Evolutionary conservation across 2,888 invertebrate genomes (phyloP).

Genomic region (Epinotia bilunana): DNA sequence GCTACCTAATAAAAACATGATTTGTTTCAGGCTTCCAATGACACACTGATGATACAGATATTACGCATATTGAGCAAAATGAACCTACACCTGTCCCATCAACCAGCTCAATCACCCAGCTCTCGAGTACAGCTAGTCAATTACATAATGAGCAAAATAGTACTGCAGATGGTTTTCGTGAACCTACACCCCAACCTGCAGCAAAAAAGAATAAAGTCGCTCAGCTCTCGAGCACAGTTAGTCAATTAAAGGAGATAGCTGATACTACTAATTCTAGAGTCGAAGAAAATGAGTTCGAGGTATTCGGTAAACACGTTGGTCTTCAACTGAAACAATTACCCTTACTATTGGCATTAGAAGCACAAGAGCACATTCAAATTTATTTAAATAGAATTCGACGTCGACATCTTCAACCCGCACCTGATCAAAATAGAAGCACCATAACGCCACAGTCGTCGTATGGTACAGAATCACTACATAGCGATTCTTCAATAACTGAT

Average conservation of each 20-base stretch:
- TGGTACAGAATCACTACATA: slow-evolving; percentile 39
- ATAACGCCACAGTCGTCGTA: slow-evolving; percentile 34
- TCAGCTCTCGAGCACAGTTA: slow-evolving; percentile 52
- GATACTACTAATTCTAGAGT: slow-evolving; percentile 51
- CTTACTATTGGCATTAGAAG: slow-evolving; percentile 24
- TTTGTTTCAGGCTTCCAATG: slow-evolving; percentile 47
- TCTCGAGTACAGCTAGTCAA: slow-evolving; percentile 4
- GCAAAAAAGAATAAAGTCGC: slow-evolving; percentile 48
- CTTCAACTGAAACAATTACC: slow-evolving; percentile 50
- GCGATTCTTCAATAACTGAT: slow-evolving; percentile 36
- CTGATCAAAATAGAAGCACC: slow-evolving; percentile 23
- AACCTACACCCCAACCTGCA: slow-evolving; percentile 45
- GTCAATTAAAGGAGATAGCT: slow-evolving; percentile 52
- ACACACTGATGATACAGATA: slow-evolving; percentile 50
- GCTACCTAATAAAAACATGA: slow-evolving; percentile 37
- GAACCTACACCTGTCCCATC: slow-evolving; percentile 12
- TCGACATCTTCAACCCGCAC: slow-evolving; percentile 36
- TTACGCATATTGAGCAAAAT: slow-evolving; percentile 48
- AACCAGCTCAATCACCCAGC: slow-evolving; percentile 4
- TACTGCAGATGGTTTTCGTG: slow-evolving; percentile 41
- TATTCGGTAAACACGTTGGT: slow-evolving; percentile 53
- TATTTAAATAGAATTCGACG: slow-evolving; percentile 44
- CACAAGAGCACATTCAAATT: slow-evolving; percentile 45
- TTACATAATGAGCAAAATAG: slow-evolving; percentile 34
- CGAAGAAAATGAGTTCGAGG: slow-evolving; percentile 53